These are phyloP conservation scores for Nemoura dubitans DNA, from an alignment of 2,888 invertebrate genomes.

Conservation along the genomic window DNA sequence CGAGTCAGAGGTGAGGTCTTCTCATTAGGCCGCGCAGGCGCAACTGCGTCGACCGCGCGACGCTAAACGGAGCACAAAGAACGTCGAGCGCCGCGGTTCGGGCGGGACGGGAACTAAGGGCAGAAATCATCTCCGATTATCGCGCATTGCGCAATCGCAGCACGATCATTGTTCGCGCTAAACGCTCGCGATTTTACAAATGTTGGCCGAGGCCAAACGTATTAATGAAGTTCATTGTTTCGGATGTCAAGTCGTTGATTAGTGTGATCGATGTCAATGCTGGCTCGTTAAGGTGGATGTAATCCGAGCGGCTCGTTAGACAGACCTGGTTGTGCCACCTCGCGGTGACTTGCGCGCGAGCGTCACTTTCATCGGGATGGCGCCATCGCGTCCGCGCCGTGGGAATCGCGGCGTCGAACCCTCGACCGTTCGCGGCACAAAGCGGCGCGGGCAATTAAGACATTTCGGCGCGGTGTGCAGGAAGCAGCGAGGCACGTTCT, in stretches of 20 bases:
- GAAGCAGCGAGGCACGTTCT: too few species aligned
- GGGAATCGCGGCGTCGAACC: neutral
- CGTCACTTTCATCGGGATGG: neutral
- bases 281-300: neutral
- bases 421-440: too few species aligned
- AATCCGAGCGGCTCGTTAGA: neutral
- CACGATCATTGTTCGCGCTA: neutral
- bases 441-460: too few species aligned
- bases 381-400: neutral
- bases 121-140: slow-evolving; percentile 12
- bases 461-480: too few species aligned
- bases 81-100: neutral
- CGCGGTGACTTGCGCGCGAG: too few species aligned
- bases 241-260: neutral
- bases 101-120: neutral
- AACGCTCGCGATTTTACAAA: neutral
- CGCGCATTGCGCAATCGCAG: neutral
- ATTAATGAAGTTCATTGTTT: neutral
- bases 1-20: neutral
- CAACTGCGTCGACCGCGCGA: neutral
- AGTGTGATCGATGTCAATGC: slow-evolving; percentile 3
- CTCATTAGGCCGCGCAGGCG: neutral
- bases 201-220: neutral
- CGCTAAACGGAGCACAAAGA: neutral
- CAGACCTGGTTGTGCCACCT: neutral